Conservation (phyloP, 2,888 invertebrate genomes). For the Eupelmus urozonus region DNA sequence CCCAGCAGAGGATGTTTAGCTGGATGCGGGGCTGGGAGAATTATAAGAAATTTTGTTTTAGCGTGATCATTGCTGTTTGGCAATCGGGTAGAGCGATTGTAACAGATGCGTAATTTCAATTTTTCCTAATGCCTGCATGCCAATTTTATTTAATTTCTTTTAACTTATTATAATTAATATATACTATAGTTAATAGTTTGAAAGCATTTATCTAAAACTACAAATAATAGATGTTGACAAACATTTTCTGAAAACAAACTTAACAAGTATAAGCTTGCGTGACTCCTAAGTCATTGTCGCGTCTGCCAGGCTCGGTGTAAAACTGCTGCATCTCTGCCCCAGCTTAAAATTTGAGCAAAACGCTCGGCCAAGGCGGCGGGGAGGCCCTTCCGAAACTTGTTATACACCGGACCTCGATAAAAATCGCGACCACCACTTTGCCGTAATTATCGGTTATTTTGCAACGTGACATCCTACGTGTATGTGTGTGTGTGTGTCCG, state of each 20-base stretch:
- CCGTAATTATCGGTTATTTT: conserved; percentile 55
- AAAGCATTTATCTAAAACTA: no score
- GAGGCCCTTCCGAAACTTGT: conserved; percentile 44
- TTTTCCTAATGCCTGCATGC: no score
- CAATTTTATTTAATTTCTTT: no score
- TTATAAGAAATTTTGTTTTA: no score
- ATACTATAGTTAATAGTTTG: no score
- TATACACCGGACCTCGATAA: conserved; percentile 41
- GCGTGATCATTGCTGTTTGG: no score
- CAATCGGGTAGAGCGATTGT: no score
- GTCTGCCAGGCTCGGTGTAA: neutral
- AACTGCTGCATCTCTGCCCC: neutral
- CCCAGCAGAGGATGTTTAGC: neutral
- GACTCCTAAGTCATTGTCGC: conserved; percentile 38
- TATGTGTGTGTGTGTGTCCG: neutral
- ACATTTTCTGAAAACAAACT: no score
- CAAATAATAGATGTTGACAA: no score
- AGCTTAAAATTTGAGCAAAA: conserved; percentile 9
- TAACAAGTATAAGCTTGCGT: conserved; percentile 10
- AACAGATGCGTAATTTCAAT: no score
- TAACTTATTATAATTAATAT: no score
- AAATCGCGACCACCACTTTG: conserved; percentile 52
- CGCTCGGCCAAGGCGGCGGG: neutral
- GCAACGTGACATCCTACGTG: conserved; percentile 53
- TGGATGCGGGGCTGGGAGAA: no score